phyloP scores from a whole-genome alignment of 2,888 invertebrate species.

The Carcina quercana region DNA sequence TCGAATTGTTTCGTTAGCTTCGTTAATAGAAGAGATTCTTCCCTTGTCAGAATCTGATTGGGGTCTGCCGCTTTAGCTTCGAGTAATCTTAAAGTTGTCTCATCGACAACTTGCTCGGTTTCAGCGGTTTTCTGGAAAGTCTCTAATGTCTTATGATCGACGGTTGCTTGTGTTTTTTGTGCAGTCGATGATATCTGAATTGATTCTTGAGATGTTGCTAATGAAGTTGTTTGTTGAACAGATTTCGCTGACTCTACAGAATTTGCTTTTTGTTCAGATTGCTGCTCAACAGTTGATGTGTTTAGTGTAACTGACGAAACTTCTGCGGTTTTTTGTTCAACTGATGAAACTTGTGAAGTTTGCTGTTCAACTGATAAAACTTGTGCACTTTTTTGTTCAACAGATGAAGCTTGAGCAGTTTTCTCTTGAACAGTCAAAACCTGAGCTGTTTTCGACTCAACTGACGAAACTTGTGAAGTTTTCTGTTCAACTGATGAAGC shows the following conservation, averaged over 20 bases:
- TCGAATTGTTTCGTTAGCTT: conserved; percentile 7
- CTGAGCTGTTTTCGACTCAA: conserved; percentile 12
- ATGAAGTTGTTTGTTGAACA: background rate
- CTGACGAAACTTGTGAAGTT: conserved; percentile 3
- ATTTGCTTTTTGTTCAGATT: conserved; percentile 8
- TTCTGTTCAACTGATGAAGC: conserved; percentile 10
- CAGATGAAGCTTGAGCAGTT: conserved; percentile 18
- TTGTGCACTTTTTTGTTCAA: conserved; percentile 17
- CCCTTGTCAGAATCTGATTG: conserved; percentile 12
- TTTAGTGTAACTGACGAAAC: background rate
- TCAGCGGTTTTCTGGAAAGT: too few species aligned
- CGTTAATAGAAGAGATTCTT: conserved; percentile 8
- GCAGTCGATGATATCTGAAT: conserved; percentile 28
- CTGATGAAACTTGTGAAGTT: conserved; percentile 5
- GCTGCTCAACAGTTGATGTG: conserved; percentile 1
- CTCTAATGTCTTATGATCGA: conserved; percentile 1
- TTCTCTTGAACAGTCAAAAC: conserved; percentile 9
- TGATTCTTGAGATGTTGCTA: background rate
- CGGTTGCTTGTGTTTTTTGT: conserved; percentile 1
- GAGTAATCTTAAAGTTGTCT: conserved; percentile 11
- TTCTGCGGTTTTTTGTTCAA: conserved; percentile 10
- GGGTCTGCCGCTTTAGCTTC: conserved; percentile 12
- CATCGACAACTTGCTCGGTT: too few species aligned
- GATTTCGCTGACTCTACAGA: conserved; percentile 1
- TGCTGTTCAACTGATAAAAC: conserved; percentile 3